Conservation (phyloP, 2,113 vertebrate genomes). For the Elaphurus davidianus region DNA sequence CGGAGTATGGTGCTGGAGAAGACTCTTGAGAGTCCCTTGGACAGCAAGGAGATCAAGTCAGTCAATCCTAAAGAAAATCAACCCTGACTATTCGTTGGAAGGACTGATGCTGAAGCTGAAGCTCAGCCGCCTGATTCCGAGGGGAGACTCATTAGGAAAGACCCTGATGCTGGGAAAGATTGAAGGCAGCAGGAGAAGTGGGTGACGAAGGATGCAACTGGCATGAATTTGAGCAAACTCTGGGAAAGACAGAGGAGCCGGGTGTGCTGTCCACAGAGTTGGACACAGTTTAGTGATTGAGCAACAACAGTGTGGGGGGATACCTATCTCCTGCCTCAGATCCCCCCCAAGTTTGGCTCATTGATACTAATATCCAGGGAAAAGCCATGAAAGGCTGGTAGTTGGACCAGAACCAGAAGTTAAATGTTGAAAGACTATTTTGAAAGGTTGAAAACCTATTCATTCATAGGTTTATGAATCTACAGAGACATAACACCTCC, state of each 20-base stretch:
- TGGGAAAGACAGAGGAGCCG: not conserved
- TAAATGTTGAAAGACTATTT: not conserved
- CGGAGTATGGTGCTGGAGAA: not conserved
- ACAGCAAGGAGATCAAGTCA: not conserved
- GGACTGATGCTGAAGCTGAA: not conserved
- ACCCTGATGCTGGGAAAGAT: not conserved
- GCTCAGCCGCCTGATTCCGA: not conserved
- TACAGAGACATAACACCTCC: not conserved
- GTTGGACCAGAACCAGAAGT: not conserved
- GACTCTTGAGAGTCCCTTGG: not conserved
- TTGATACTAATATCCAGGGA: not conserved
- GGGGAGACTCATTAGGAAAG: not conserved
- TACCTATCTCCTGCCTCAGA: not conserved
- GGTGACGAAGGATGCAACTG: not conserved
- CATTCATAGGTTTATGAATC: not conserved
- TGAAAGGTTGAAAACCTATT: not conserved
- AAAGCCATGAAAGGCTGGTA: accelerated
- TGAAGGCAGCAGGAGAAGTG: not conserved
- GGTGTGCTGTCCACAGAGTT: not conserved
- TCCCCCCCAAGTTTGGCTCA: no score
- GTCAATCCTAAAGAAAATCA: not conserved
- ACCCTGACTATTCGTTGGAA: not conserved
- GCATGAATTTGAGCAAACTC: not conserved
- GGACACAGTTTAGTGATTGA: not conserved
- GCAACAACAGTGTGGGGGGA: accelerated